Evolutionary conservation across 1,140 invertebrate species (phyloP).

Genomic region (Drosophila sturtevanti): DNA sequence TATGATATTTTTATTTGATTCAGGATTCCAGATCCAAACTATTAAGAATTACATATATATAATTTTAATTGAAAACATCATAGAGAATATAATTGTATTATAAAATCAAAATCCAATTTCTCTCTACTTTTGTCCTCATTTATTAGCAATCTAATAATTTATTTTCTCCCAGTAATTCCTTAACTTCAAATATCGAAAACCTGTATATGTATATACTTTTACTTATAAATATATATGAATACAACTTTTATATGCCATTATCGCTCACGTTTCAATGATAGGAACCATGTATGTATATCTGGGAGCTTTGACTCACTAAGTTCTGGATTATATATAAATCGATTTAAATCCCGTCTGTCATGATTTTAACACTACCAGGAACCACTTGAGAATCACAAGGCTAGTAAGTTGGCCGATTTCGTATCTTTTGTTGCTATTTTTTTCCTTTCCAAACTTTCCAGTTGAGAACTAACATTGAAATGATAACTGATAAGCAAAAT

Average conservation of each 20-base stretch:
- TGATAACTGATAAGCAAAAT: constrained; percentile 6
- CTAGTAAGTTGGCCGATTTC: background rate
- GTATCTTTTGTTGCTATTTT: background rate
- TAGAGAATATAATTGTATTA: no score
- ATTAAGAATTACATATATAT: no score
- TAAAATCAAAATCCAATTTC: no score
- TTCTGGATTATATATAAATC: background rate
- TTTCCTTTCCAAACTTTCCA: background rate
- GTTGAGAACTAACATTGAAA: constrained; percentile 5
- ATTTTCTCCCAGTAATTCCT: background rate
- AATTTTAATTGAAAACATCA: no score
- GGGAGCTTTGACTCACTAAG: background rate
- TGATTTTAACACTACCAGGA: background rate
- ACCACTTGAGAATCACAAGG: constrained; percentile 6
- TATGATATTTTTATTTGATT: no score
- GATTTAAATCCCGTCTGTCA: background rate
- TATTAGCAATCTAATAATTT: no score
- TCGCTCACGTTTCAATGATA: background rate
- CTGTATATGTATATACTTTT: background rate
- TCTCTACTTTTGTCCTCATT: no score
- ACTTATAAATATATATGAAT: no score
- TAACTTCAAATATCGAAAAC: background rate
- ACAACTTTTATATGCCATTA: background rate
- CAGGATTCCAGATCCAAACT: no score
- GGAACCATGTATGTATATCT: background rate